Evolutionary conservation across 2,113 vertebrate genomes (phyloP).

Genomic region (Girardinichthys multiradiatus): DNA sequence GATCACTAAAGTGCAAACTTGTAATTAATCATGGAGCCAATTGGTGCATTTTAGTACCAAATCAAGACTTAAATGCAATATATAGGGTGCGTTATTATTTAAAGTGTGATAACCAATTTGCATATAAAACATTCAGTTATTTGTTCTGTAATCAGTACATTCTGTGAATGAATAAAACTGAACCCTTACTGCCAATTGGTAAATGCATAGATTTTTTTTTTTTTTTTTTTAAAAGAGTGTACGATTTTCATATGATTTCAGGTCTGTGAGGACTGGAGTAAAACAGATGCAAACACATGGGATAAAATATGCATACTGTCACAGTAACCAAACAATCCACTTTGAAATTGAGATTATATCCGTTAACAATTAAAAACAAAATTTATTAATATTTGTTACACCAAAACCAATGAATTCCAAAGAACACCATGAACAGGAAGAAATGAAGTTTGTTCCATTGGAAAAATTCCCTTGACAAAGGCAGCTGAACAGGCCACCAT

Average conservation of each 20-base stretch:
- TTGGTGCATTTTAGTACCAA: constrained; percentile 52
- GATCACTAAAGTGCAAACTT: constrained; percentile 86
- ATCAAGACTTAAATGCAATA: constrained; percentile 24
- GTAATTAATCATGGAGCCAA: constrained; percentile 51
- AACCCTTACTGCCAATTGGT: constrained; percentile 32
- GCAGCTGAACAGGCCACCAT: constrained; percentile 33
- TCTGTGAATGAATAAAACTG: constrained; percentile 44
- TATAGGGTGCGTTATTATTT: constrained; percentile 14
- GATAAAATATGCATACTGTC: constrained; percentile 4
- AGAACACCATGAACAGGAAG: constrained; percentile 34
- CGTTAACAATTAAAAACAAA: background rate
- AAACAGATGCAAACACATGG: constrained; percentile 3
- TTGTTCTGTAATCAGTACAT: constrained; percentile 61
- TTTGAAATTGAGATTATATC: constrained; percentile 20
- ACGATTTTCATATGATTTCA: constrained; percentile 20
- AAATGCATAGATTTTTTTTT: constrained; percentile 71
- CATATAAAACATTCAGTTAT: constrained; percentile 52
- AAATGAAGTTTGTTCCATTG: constrained; percentile 21
- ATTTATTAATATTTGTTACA: background rate
- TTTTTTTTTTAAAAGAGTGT: constrained; percentile 5
- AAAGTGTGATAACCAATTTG: constrained; percentile 1
- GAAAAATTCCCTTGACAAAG: constrained; percentile 35
- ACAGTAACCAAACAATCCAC: constrained; percentile 15
- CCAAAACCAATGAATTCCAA: constrained; percentile 21
- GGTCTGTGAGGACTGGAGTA: constrained; percentile 4